Evolutionary conservation across 2,888 invertebrate genomes (phyloP), one percentile per base, ranked within the genome.

Genomic region (Sesia bembeciformis): DNA sequence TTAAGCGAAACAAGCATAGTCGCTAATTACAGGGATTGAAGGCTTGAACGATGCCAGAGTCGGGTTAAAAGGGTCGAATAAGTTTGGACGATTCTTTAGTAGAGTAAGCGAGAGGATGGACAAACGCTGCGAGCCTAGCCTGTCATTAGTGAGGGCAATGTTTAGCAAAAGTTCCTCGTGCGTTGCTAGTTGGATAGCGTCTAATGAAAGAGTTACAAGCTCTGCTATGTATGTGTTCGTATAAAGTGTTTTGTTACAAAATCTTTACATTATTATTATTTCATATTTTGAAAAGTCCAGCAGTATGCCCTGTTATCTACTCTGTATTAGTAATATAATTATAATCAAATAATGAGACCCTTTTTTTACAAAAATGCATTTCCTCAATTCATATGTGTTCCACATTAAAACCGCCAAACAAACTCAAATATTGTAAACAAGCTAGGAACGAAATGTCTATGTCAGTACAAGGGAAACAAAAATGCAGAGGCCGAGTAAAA

Each of bases 51-150:
- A 69, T 68, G 60, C 58, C 67, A 50, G 64, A 70, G 71, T 65
- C 58, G 66, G 64, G 64, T 68, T 68, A 68, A 75, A 79, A 80
- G 76, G 81, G 76, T 74, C 72, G 74, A 78, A 78, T 77, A 80
- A 78, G 78, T 82, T 84, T 70, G 71, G 75, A 73, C 76, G 70
- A 78, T 85, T 84, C 82, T 83, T 81, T 75, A 69, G 70, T 68
- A 61, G 64, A 71, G 66, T 68, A 72, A 72, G 67, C 62, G 55
- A 58, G 62, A 63, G 70, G 69, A 72, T 67, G 70, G 70, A 70
- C 72, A 70, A 70, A 70, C 68, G 72, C 60, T 65, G 63, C 57
- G 62, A 62, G 64, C 66, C 65, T 63, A 65, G 72, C 69, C 76
- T 80, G 78, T 81, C 81, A 84, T 83, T 84, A 84, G 76, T 66